Base-by-base conservation (phyloP, 2,888 invertebrate species). In the Serripes groenlandicus region DNA sequence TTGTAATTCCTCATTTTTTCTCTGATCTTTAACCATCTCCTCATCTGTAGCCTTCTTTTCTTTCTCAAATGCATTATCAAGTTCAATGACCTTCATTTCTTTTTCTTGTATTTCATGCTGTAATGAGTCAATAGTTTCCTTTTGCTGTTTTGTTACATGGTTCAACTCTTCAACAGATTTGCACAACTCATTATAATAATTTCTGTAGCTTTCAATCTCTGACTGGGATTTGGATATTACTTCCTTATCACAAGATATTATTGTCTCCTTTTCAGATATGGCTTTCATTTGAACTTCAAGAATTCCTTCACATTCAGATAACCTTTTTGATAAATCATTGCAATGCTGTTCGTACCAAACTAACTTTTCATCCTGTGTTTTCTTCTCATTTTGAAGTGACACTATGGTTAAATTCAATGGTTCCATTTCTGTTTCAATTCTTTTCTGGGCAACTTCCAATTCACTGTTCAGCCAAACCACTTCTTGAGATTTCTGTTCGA, bases 281-380 rank as follows among this genome's bases (percentile, higher is more conserved):
- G 72, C 75, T n/a, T 52, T 26, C 56, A 79, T 66, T n/a, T 66
- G n/a, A 42, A 18, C 18, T 42, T 58, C 32, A 35, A 81, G 23
- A 21, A 71, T 35, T 23, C 56, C 56, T 58, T 83, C 79, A 11
- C 75, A 58, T 34, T 73, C 72, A 34, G 70, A 56, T 4, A 82
- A 15, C 30, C 42, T 54, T n/a, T 34, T 23, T 26, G 54, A 34
- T n/a, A 71, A 62, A 5, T 82, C 78, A 71, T 26, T 75, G 32
- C 78, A 74, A 58, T 75, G 75, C 32, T 78, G 78, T 28, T 75
- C 71, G n/a, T 69, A 82, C 78, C 78, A 78, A 21, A 80, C 34
- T 1, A 87, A 28, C 26, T 89, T 85, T 62, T 86, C 68, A 71
- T 85, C 79, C 21, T 76, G 56, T 58, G 75, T 56, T 64, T 71